Evolutionary conservation across 2,888 invertebrate genomes (phyloP).

Genomic region (Hydraecia micacea): DNA sequence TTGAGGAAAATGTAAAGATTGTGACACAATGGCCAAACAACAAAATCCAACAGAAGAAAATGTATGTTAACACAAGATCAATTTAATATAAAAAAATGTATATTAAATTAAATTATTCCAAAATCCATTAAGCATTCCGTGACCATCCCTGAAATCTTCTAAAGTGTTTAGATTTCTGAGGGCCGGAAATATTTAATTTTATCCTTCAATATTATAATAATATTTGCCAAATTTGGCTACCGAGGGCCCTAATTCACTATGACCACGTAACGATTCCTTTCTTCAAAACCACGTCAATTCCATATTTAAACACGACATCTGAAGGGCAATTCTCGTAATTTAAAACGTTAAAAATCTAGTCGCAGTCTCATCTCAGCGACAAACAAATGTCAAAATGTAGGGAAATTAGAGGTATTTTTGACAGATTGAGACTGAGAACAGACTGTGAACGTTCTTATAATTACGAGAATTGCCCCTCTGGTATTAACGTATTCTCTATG

Average conservation of each 20-base stretch:
- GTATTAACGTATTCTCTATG: not conserved
- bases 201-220: slow-evolving; percentile 9
- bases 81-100: slow-evolving; percentile 9
- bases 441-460: too few relatives aligned
- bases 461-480: too few relatives aligned
- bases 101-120: slow-evolving; percentile 22
- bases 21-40: not conserved
- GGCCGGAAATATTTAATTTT: slow-evolving; percentile 18
- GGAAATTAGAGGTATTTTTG: too few relatives aligned
- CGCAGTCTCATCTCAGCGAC: too few relatives aligned
- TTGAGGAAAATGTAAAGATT: not conserved
- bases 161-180: slow-evolving; percentile 16
- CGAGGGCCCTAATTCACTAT: not conserved
- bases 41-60: not conserved
- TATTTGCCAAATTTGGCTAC: slow-evolving; percentile 8
- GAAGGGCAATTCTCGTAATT: too few relatives aligned
- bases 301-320: too few relatives aligned
- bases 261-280: too few relatives aligned
- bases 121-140: slow-evolving; percentile 30
- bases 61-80: not conserved
- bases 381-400: too few relatives aligned
- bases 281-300: too few relatives aligned
- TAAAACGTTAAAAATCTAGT: too few relatives aligned
- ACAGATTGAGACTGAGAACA: too few relatives aligned
- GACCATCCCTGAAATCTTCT: slow-evolving; percentile 26